Evolutionary conservation across 2,797 vertebrate genomes (phyloP).

Genomic region (Pitangus sulphuratus): DNA sequence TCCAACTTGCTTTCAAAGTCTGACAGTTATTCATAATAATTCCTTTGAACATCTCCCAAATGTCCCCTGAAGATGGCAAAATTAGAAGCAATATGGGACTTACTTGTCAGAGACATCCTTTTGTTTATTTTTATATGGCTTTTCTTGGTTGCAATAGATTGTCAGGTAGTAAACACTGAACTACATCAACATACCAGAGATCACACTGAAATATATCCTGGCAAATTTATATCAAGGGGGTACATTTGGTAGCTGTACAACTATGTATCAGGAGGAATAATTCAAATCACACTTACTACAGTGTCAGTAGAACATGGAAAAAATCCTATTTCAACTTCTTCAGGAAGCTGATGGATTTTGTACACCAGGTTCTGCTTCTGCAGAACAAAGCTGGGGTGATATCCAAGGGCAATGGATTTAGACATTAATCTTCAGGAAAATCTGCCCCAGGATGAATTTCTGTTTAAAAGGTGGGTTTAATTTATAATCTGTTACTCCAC

Average conservation of each 20-base stretch:
- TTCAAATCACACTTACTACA: not conserved
- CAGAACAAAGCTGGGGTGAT: not conserved
- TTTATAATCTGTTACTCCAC: not conserved
- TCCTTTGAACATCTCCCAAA: not conserved
- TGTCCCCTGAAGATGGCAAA: not conserved
- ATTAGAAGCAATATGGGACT: not conserved
- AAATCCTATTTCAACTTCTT: not conserved
- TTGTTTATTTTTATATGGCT: not conserved
- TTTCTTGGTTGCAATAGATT: not conserved
- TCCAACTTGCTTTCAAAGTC: not conserved
- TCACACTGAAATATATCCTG: not conserved
- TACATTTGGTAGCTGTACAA: not conserved
- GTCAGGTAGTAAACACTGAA: not conserved
- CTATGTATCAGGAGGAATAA: not conserved
- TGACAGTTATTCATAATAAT: not conserved
- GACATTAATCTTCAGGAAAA: not conserved
- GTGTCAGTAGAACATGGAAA: not conserved
- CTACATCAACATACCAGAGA: not conserved
- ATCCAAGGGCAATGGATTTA: not conserved
- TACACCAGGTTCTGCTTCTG: not conserved
- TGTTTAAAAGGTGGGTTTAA: conserved; percentile 4
- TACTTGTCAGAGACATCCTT: not conserved
- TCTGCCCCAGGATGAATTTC: not conserved
- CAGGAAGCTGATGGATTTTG: not conserved
- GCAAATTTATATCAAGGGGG: not conserved